A percentile compares a stretch with the other conserved stretches of the same genome.
phyloP scores from a whole-genome alignment of 2,113 vertebrate species.

The Nothobranchius kuhntae region DNA sequence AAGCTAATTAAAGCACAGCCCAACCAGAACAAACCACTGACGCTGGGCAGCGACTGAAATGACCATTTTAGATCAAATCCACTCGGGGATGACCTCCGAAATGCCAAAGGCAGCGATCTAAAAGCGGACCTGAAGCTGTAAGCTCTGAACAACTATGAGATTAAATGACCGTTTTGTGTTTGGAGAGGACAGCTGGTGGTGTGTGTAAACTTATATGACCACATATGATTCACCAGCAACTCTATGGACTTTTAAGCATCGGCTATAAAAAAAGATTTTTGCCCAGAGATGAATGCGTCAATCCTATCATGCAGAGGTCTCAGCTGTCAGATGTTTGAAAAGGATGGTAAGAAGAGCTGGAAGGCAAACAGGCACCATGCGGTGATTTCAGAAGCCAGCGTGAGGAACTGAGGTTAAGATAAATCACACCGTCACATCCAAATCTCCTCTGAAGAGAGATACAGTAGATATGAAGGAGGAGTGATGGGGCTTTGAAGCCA shows the following conservation, averaged over 20 bases:
- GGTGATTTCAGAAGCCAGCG: constrained; percentile 39
- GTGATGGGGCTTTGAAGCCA: constrained; percentile 27
- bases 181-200: constrained; percentile 22
- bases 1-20: constrained; percentile 57
- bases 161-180: constrained; percentile 28
- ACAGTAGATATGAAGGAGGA: constrained; percentile 23
- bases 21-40: constrained; percentile 52
- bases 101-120: constrained; percentile 53
- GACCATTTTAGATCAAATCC: constrained; percentile 49
- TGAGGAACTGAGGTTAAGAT: constrained; percentile 35
- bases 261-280: constrained; percentile 29
- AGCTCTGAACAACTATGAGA: constrained; percentile 20
- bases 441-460: constrained; percentile 30
- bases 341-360: constrained; percentile 21
- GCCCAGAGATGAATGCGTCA: constrained; percentile 42
- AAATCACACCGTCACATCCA: constrained; percentile 44
- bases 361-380: constrained; percentile 23
- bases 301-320: constrained; percentile 44
- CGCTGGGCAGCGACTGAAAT: constrained; percentile 44
- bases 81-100: constrained; percentile 63
- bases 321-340: constrained; percentile 53
- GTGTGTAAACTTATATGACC: constrained; percentile 20
- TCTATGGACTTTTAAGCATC: constrained; percentile 50
- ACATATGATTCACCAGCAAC: constrained; percentile 4
- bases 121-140: constrained; percentile 45